Evolutionary conservation across 2,797 vertebrate species (phyloP).

Genomic region (Scolopax bukidnonensis): DNA sequence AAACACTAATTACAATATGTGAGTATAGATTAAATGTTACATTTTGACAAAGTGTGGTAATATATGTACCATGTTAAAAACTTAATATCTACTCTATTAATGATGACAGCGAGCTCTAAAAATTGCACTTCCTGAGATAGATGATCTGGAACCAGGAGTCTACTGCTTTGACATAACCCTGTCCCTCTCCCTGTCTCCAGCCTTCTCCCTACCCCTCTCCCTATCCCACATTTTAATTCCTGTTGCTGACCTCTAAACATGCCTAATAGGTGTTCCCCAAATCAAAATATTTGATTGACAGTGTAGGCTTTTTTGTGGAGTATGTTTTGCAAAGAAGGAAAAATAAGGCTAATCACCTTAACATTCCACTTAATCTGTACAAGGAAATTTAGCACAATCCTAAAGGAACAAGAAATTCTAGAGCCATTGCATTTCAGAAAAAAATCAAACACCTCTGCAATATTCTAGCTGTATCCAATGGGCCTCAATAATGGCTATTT

Average conservation of each 20-base stretch:
- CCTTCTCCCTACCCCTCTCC: background rate
- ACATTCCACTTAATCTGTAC: background rate
- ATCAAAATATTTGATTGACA: background rate
- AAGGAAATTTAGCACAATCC: background rate
- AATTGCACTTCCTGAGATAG: background rate
- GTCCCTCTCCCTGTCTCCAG: background rate
- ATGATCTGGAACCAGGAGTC: background rate
- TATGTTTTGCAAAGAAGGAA: background rate
- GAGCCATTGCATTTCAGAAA: background rate
- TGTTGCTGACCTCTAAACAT: background rate
- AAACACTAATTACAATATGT: constrained; percentile 54
- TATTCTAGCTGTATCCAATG: background rate
- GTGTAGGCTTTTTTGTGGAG: background rate
- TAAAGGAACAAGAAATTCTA: background rate
- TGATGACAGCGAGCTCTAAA: background rate
- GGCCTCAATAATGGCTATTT: background rate
- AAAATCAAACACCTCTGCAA: background rate
- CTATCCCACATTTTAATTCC: background rate
- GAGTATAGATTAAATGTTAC: constrained; percentile 57
- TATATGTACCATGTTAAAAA: constrained; percentile 19
- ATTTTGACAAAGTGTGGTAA: constrained; percentile 54
- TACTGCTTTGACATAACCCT: background rate
- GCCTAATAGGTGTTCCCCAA: background rate
- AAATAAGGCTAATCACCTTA: background rate
- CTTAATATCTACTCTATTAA: background rate